Evolutionary conservation across 1,140 invertebrate genomes (phyloP).

Genomic region (Bombus superbus): DNA sequence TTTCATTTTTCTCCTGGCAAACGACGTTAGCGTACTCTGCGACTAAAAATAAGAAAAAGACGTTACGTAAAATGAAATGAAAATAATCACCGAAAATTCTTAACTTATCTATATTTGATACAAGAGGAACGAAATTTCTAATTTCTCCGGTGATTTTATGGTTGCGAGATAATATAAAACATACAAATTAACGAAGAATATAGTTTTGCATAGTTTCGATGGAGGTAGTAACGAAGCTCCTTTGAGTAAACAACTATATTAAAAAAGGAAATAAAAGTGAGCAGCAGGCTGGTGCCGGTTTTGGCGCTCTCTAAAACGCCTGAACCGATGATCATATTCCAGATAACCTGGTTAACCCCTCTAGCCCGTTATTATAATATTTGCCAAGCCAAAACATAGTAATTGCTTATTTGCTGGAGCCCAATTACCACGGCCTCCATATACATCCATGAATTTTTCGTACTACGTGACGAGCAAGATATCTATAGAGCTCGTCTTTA

Average conservation of each 20-base stretch:
- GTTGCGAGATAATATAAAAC: not conserved
- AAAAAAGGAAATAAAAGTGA: conserved; percentile 59
- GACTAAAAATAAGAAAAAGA: too few relatives aligned
- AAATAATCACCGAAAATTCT: not conserved
- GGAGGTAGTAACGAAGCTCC: conserved; percentile 62
- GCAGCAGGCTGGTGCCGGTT: conserved; percentile 69
- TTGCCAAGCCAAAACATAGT: conserved; percentile 77
- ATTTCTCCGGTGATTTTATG: not conserved
- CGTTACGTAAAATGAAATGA: too few relatives aligned
- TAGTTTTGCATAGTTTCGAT: conserved; percentile 39
- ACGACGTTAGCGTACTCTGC: too few relatives aligned
- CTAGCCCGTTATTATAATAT: conserved; percentile 77
- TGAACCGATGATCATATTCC: conserved; percentile 70
- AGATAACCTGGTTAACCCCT: conserved; percentile 75
- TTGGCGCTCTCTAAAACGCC: conserved; percentile 76
- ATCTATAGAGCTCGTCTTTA: conserved; percentile 8
- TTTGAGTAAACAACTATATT: conserved; percentile 42
- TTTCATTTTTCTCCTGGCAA: too few relatives aligned
- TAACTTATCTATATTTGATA: not conserved
- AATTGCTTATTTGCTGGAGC: conserved; percentile 76
- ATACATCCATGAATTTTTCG: conserved; percentile 35
- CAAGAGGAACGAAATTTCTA: not conserved
- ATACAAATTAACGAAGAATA: not conserved
- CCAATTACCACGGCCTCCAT: conserved; percentile 69
- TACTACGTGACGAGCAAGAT: conserved; percentile 40